Percentiles rank a stretch among this genome's conserved stretches.
These are phyloP conservation scores for Homalodisca vitripennis DNA, from an alignment of 1,140 invertebrate genomes.

Conservation along the genomic window DNA sequence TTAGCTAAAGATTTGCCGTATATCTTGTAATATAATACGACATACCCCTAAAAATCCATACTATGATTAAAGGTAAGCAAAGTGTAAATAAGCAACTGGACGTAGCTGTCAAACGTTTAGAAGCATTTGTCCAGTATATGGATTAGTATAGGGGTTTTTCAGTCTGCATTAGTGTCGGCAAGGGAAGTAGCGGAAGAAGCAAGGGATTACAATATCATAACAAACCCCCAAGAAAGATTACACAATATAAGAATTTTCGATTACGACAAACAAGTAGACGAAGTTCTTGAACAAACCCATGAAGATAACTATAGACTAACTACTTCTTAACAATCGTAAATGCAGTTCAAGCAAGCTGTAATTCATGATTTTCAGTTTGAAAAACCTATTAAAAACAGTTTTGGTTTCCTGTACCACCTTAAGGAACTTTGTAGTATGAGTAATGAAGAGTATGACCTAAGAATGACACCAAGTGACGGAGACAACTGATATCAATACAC, in stretches of 20 bases:
- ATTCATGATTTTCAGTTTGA: not conserved
- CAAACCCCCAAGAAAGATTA: not conserved
- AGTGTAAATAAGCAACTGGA: conserved; percentile 15
- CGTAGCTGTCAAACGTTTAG: not conserved
- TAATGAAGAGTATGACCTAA: conserved; percentile 10
- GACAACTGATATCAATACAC: not conserved
- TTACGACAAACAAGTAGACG: not conserved
- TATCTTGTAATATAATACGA: not conserved
- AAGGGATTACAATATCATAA: conserved; percentile 10
- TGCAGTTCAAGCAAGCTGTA: conserved; percentile 20
- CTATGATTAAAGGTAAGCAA: conserved; percentile 10
- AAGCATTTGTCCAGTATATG: conserved; percentile 9
- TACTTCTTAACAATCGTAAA: not conserved
- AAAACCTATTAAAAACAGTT: not conserved
- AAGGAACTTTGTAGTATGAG: conserved; percentile 13
- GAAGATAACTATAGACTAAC: not conserved
- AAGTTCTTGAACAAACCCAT: not conserved
- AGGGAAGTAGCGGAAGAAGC: conserved; percentile 14
- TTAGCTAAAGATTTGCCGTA: not conserved
- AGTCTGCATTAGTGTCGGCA: not conserved
- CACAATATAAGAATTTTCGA: not conserved
- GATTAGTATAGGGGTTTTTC: conserved; percentile 1
- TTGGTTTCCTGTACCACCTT: conserved; percentile 1
- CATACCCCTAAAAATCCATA: not conserved
- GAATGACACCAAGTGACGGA: conserved; percentile 4